Evolutionary conservation across 2,113 vertebrate genomes (phyloP).

Genomic region (Oreotragus oreotragus): DNA sequence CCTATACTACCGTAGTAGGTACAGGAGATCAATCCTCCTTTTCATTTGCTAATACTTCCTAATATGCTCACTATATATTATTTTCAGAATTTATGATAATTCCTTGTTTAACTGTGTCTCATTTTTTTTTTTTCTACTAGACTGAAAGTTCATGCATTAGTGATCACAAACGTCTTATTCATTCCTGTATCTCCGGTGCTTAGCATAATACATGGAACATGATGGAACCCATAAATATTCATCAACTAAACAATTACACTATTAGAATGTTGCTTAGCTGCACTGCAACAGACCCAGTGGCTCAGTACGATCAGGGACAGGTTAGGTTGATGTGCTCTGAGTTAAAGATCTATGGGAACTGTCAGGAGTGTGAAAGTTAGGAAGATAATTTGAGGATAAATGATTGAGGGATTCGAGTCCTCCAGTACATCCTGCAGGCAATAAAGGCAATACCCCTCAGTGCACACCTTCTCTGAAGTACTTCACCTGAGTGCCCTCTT

Average conservation of each 20-base stretch:
- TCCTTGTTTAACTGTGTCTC: not conserved
- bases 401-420: not conserved
- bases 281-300: not conserved
- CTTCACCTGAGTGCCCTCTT: not conserved
- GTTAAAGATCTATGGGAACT: not conserved
- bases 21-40: not conserved
- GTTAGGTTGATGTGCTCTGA: not conserved
- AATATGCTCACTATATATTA: not conserved
- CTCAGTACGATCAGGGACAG: not conserved
- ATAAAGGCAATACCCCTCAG: not conserved
- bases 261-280: not conserved
- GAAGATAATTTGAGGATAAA: constrained; percentile 4
- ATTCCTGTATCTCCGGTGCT: not conserved
- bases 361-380: not conserved
- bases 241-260: not conserved
- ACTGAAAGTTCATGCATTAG: not conserved
- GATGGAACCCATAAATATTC: not conserved
- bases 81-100: not conserved
- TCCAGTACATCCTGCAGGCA: not conserved
- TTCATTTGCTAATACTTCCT: not conserved
- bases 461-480: not conserved
- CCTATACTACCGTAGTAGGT: not conserved
- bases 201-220: not conserved
- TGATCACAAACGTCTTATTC: not conserved
- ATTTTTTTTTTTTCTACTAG: not conserved